Evolutionary conservation across 1,140 invertebrate genomes (phyloP).

Genomic region (Protaetia brevitarsis): DNA sequence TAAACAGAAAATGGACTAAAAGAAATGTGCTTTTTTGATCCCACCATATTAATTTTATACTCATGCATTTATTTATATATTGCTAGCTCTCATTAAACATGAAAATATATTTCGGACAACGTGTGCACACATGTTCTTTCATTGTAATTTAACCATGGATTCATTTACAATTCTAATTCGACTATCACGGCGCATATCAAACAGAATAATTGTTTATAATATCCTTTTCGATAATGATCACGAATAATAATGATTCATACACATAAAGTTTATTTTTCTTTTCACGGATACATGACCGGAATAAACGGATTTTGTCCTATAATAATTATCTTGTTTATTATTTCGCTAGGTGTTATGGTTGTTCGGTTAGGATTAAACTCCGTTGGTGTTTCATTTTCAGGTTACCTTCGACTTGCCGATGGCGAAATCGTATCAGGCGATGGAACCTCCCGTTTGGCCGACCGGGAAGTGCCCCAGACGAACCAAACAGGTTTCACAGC

Average conservation of each 20-base stretch:
- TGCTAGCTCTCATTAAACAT: neutral
- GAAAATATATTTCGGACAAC: neutral
- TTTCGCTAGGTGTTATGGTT: too few species aligned
- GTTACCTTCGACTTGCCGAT: neutral
- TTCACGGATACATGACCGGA: too few species aligned
- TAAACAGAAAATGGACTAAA: too few species aligned
- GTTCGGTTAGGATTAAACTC: neutral
- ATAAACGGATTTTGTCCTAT: too few species aligned
- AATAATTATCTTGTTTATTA: too few species aligned
- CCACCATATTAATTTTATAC: neutral
- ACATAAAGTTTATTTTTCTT: neutral
- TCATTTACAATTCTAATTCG: constrained; percentile 5
- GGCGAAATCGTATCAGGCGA: neutral
- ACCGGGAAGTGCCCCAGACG: constrained; percentile 20
- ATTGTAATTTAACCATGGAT: neutral
- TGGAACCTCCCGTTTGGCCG: neutral
- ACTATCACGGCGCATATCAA: neutral
- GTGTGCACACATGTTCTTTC: neutral
- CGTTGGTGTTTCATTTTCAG: neutral
- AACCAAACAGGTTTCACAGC: constrained; percentile 6
- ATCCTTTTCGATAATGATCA: neutral
- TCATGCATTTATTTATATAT: neutral
- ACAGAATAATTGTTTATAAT: constrained; percentile 1
- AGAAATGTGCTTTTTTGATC: neutral
- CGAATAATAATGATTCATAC: neutral